These are phyloP conservation scores for Agrotis ipsilon DNA, from an alignment of 2,888 invertebrate genomes.

Conservation along the genomic window DNA sequence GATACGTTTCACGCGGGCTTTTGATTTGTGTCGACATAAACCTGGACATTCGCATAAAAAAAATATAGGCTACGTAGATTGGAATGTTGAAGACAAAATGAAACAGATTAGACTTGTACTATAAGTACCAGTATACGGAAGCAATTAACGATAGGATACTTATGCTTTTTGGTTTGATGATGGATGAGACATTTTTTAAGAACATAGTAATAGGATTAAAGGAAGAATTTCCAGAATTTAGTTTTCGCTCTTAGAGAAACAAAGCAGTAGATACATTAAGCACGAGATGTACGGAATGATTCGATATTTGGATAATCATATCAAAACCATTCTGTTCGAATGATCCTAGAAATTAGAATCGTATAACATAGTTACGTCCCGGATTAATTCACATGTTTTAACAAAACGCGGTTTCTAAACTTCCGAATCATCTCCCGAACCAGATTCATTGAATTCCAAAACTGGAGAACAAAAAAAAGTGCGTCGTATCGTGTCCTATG, in stretches of 20 bases:
- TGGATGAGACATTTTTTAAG: not conserved
- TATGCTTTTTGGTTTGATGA: not conserved
- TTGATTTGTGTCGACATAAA: slow-evolving; percentile 38
- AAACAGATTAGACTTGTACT: not conserved
- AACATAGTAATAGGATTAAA: not conserved
- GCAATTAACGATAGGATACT: too few relatives aligned
- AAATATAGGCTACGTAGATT: not conserved
- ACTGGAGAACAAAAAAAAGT: slow-evolving; percentile 24
- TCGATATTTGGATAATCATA: too few relatives aligned
- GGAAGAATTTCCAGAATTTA: not conserved
- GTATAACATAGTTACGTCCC: not conserved
- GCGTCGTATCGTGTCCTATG: slow-evolving; percentile 63
- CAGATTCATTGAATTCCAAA: slow-evolving; percentile 18
- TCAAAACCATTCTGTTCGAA: too few relatives aligned
- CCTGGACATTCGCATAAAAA: slow-evolving; percentile 4
- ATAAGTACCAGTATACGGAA: too few relatives aligned
- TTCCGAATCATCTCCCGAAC: slow-evolving; percentile 20
- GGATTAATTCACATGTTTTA: not conserved
- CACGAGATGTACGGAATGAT: too few relatives aligned
- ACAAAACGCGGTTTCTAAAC: slow-evolving; percentile 5
- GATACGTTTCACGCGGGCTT: slow-evolving; percentile 37
- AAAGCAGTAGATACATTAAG: too few relatives aligned
- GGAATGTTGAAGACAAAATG: not conserved
- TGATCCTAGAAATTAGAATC: not conserved
- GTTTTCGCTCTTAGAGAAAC: too few relatives aligned